Evolutionary conservation across 2,888 invertebrate species (phyloP).

Genomic region (Gibbula magus): DNA sequence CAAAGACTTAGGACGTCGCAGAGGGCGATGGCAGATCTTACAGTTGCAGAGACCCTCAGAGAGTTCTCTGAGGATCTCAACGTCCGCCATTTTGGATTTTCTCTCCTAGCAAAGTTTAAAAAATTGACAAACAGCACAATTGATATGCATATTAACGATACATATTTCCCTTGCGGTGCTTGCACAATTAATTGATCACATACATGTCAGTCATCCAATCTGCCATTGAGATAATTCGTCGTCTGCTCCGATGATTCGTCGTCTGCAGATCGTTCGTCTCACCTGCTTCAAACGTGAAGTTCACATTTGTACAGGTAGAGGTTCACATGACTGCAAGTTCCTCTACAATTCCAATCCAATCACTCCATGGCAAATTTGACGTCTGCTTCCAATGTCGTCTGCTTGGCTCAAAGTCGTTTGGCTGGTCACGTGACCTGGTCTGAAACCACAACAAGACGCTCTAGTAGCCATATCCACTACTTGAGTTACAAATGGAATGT

Average conservation of each 20-base stretch:
- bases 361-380: no score
- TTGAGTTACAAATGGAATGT: slow-evolving; percentile 13
- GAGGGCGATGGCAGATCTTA: background rate
- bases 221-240: no score
- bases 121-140: background rate
- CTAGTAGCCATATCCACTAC: background rate
- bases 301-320: no score
- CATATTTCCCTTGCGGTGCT: no score
- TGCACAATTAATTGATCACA: no score
- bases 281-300: no score
- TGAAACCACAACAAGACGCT: background rate
- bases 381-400: background rate
- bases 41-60: slow-evolving; percentile 25
- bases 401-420: background rate
- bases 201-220: no score
- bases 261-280: no score
- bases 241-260: no score
- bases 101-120: background rate
- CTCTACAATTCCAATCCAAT: no score
- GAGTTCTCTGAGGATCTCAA: background rate
- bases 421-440: background rate
- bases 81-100: background rate
- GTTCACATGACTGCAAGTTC: no score
- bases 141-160: background rate
- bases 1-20: slow-evolving; percentile 26